Conservation (phyloP, 2,888 invertebrate species). For the Eupithecia exiguata region DNA sequence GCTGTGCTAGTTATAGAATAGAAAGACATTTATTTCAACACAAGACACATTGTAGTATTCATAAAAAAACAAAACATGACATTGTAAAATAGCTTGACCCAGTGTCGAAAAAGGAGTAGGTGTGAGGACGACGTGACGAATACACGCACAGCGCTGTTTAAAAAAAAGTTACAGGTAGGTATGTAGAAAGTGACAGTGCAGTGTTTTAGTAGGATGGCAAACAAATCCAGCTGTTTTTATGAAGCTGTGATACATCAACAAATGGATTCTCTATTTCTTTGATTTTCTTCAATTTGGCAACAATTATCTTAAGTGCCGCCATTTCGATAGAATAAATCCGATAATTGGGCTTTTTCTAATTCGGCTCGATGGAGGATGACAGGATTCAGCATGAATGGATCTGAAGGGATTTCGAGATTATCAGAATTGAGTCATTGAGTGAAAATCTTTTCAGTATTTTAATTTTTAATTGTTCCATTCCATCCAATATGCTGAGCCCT, state of each 20-base stretch:
- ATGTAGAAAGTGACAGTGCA: not conserved
- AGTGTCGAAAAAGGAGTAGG: too few species aligned
- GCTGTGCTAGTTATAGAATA: too few species aligned
- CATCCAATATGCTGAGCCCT: not conserved
- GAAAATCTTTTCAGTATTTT: not conserved
- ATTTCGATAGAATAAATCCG: slow-evolving; percentile 20
- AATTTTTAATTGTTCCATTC: not conserved
- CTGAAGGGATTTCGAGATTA: slow-evolving; percentile 15
- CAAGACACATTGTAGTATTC: too few species aligned
- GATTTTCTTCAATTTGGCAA: slow-evolving; percentile 39
- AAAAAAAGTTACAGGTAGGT: too few species aligned
- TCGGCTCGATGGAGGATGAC: slow-evolving; percentile 19
- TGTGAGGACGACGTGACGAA: too few species aligned
- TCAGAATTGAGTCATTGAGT: slow-evolving; percentile 3
- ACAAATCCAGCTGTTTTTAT: not conserved
- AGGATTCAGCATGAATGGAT: slow-evolving; percentile 1
- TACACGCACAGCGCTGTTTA: too few species aligned
- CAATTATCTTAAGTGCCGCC: slow-evolving; percentile 38
- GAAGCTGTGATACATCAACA: slow-evolving; percentile 23
- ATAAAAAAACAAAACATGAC: too few species aligned
- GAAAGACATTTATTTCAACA: not conserved
- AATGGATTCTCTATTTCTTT: slow-evolving; percentile 29
- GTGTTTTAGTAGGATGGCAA: not conserved
- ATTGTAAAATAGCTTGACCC: too few species aligned
- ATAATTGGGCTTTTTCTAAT: slow-evolving; percentile 24